Base-by-base conservation (phyloP, 35 echinoderm and acorn worm species). In the Holothuria glaberrima region DNA sequence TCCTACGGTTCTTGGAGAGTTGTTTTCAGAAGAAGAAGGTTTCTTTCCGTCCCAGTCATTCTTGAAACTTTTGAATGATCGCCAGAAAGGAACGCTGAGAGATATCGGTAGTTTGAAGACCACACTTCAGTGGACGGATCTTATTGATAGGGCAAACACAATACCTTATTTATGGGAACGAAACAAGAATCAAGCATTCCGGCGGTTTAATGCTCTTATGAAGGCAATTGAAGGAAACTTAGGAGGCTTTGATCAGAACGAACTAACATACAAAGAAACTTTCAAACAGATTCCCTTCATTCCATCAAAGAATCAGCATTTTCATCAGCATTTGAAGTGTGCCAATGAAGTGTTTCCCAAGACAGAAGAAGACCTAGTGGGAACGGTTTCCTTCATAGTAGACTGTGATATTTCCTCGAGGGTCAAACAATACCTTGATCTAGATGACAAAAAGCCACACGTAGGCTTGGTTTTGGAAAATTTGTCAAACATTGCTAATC, bases 11-110 rank as follows among this genome's bases (percentile, higher is more conserved):
- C 33, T 69, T 21, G 36, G 38, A 52, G 41, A 69, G 28, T 44
- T 87, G 65, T 87, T 87, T 87, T 87, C 30, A 20, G 29, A 30
- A 45, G 84, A 87, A 13, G 84, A 87, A 68, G 84, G 84, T 22
- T 87, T 10, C 35, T 87, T 68, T 70, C 84, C 84, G 33, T 45
- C 14, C 50, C 10, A 33, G 3, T 29, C 22, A 52, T 87, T 87
- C 45, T 9, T 87, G 19, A 70, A 34, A 29, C 22, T 26, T 22
- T 25, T 87, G 7, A 50, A 30, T 22, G 84, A 66, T 50, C 59
- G 84, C 12, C 84, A 87, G 65, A 87, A 70, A 29, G 84, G 84
- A 52, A 70, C 84, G 20, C 29, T 87, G 0, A 36, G 84, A 87
- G 84, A 87, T 22, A 87, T 87, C 12, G 63, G 65, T 13, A 17